phyloP scores from a whole-genome alignment of 2,797 vertebrate genomes.

The Tragopan temminckii region DNA sequence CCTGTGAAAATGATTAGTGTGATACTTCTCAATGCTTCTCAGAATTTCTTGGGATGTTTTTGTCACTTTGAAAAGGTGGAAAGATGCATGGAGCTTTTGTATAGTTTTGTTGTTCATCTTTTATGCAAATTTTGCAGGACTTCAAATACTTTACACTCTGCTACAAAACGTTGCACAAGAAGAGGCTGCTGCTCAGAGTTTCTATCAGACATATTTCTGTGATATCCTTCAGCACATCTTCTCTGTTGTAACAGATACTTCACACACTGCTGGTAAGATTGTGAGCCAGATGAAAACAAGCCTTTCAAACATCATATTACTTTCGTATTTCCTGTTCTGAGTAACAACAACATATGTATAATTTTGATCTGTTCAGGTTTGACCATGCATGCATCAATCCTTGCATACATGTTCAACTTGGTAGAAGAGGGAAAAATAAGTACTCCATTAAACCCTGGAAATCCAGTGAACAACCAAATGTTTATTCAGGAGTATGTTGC shows the following conservation, averaged over 20 bases:
- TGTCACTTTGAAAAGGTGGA: not conserved
- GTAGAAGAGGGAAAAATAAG: constrained; percentile 99
- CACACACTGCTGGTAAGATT: constrained; percentile 95
- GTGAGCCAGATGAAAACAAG: not conserved
- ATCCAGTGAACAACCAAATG: constrained; percentile 92
- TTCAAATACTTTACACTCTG: constrained; percentile 97
- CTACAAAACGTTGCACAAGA: constrained; percentile 99
- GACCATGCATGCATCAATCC: constrained; percentile 98
- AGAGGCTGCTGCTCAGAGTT: constrained; percentile 97
- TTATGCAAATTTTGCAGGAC: constrained; percentile 78
- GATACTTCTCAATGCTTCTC: accelerated
- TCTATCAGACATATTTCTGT: constrained; percentile 99
- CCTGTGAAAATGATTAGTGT: not conserved
- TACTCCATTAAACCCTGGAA: constrained; percentile 89
- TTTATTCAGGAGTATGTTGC: constrained; percentile 99
- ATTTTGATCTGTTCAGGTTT: constrained; percentile 83
- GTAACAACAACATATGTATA: not conserved
- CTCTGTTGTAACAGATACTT: constrained; percentile 98
- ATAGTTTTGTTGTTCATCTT: not conserved
- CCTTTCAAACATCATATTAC: not conserved
- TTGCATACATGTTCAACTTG: constrained; percentile 99
- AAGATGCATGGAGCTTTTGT: not conserved
- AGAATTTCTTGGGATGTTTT: not conserved
- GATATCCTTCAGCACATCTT: constrained; percentile 99
- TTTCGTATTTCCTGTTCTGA: accelerated